A percentile compares a stretch with the other conserved stretches of the same genome.
phyloP scores from a whole-genome alignment of 2,113 vertebrate species.

The Scartelaos histophorus region DNA sequence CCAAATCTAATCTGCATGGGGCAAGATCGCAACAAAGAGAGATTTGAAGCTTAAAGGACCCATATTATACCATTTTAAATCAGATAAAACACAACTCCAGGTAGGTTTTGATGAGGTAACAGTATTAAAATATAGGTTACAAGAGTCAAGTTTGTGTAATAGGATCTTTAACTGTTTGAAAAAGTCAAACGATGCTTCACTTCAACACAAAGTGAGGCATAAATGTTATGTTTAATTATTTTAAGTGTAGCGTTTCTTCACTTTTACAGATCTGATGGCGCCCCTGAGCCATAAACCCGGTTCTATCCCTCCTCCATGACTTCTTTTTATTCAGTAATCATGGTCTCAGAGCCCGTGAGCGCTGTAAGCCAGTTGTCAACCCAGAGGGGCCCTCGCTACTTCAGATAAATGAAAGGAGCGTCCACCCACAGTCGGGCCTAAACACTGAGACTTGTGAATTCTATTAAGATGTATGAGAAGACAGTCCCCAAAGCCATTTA shows the following conservation, averaged over 20 bases:
- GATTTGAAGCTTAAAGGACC: not conserved
- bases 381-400: conserved; percentile 52
- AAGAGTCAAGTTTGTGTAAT: too few species aligned
- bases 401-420: conserved; percentile 55
- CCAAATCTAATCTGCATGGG: too few species aligned
- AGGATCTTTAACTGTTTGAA: too few species aligned
- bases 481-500: conserved; percentile 72
- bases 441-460: conserved; percentile 59
- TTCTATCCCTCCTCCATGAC: conserved; percentile 49
- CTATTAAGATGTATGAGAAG: conserved; percentile 70
- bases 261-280: conserved; percentile 51
- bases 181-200: too few species aligned
- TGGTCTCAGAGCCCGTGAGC: conserved; percentile 56
- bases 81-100: too few species aligned
- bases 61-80: too few species aligned
- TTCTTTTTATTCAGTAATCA: conserved; percentile 73
- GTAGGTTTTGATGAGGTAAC: too few species aligned
- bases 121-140: too few species aligned
- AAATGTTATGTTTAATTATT: not conserved
- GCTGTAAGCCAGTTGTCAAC: conserved; percentile 62
- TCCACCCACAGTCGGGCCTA: conserved; percentile 39
- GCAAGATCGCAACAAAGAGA: too few species aligned
- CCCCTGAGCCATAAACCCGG: conserved; percentile 56
- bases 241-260: conserved; percentile 37
- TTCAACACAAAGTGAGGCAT: too few species aligned